A percentile compares a stretch with the other conserved stretches of the same genome.
These are phyloP conservation scores for Trichonephila inaurata DNA, from an alignment of 1,140 invertebrate species.

Conservation along the genomic window DNA sequence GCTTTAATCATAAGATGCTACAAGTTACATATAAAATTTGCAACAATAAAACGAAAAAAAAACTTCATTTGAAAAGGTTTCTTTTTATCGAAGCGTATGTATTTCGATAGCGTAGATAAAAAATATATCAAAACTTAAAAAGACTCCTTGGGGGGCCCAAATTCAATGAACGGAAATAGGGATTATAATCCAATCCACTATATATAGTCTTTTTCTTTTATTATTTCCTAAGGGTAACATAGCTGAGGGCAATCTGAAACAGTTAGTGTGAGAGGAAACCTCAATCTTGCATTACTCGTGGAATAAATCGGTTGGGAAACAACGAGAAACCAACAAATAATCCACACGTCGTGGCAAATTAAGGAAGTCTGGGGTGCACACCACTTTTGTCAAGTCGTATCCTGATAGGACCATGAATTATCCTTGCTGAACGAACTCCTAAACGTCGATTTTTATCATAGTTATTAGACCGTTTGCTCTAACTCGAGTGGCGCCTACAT, in stretches of 20 bases:
- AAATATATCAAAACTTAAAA: neutral
- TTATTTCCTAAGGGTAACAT: neutral
- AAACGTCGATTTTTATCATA: slow-evolving; percentile 56
- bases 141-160: neutral
- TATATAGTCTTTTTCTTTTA: neutral
- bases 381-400: slow-evolving; percentile 21
- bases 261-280: neutral
- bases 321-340: slow-evolving; percentile 59
- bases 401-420: slow-evolving; percentile 67
- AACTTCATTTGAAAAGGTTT: no score
- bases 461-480: neutral
- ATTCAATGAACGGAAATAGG: neutral
- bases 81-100: no score
- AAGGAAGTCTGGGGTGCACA: slow-evolving; percentile 45
- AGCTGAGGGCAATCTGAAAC: neutral
- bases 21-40: no score
- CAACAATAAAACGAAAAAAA: no score
- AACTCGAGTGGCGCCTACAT: slow-evolving; percentile 25
- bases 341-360: slow-evolving; percentile 51
- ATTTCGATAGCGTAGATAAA: neutral
- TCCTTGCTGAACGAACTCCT: slow-evolving; percentile 20
- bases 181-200: neutral
- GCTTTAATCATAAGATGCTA: no score
- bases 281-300: neutral
- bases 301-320: slow-evolving; percentile 13